Evolutionary conservation across 2,888 invertebrate species (phyloP).

Genomic region (Julus scandinavius): DNA sequence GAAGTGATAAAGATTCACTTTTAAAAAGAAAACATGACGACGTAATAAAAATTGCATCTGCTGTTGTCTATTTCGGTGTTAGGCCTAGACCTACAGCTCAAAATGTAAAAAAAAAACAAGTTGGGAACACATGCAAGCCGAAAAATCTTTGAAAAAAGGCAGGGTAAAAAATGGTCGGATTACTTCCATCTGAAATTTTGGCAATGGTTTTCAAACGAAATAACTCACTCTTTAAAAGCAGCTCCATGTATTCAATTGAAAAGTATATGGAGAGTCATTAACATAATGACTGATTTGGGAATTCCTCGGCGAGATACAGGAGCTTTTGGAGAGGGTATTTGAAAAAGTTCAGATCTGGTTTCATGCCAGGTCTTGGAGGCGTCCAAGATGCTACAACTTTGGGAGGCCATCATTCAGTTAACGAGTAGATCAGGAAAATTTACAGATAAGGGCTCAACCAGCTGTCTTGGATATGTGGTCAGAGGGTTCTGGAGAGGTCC

Average conservation of each 20-base stretch:
- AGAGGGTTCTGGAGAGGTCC: neutral
- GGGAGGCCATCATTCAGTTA: neutral
- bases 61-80: constrained; percentile 24
- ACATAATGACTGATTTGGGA: constrained; percentile 35
- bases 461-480: constrained; percentile 21
- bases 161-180: constrained; percentile 20
- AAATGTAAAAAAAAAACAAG: neutral
- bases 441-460: neutral
- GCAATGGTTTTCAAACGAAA: neutral
- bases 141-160: neutral
- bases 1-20: constrained; percentile 35
- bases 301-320: neutral
- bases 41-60: constrained; percentile 40
- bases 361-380: neutral
- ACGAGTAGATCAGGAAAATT: neutral
- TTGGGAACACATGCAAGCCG: constrained; percentile 34
- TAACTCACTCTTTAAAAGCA: constrained; percentile 1
- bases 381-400: neutral
- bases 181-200: neutral
- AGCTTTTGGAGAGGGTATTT: neutral
- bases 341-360: neutral
- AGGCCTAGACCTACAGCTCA: constrained; percentile 3
- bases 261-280: neutral
- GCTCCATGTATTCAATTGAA: constrained; percentile 7
- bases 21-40: constrained; percentile 32